phyloP scores from a whole-genome alignment of 1,140 invertebrate species.

The Aporrectodea caliginosa region DNA sequence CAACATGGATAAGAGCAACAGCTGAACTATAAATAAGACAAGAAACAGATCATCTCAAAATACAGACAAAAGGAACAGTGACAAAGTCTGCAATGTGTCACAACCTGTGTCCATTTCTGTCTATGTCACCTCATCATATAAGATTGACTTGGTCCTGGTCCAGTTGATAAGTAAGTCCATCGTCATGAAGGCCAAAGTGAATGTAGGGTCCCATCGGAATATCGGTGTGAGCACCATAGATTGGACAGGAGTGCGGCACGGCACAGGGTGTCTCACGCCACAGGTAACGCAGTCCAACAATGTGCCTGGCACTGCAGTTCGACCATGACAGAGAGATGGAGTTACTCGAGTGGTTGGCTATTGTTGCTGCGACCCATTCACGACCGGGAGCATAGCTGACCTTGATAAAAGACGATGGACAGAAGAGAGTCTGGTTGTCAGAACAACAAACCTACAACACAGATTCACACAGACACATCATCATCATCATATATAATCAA shows the following conservation, averaged over 20 bases:
- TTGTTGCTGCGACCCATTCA: constrained; percentile 40
- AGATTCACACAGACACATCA: not conserved
- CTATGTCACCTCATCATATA: not conserved
- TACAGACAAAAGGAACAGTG: no score
- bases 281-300: constrained; percentile 22
- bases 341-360: constrained; percentile 31
- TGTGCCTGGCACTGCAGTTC: constrained; percentile 25
- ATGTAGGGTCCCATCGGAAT: not conserved
- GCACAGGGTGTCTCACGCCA: constrained; percentile 3
- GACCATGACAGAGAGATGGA: constrained; percentile 35
- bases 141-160: not conserved
- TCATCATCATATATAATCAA: no score
- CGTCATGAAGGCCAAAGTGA: not conserved
- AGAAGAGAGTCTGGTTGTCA: constrained; percentile 32
- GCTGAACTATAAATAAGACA: no score
- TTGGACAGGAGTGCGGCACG: not conserved
- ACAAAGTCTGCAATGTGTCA: no score
- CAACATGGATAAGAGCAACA: no score
- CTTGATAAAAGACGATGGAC: constrained; percentile 25
- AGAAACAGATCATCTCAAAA: no score
- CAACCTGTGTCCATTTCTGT: no score
- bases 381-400: constrained; percentile 22
- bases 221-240: not conserved
- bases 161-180: not conserved
- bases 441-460: constrained; percentile 39